These are phyloP conservation scores for Tinamus major DNA, from an alignment of 2,797 vertebrate genomes.

Conservation along the genomic window DNA sequence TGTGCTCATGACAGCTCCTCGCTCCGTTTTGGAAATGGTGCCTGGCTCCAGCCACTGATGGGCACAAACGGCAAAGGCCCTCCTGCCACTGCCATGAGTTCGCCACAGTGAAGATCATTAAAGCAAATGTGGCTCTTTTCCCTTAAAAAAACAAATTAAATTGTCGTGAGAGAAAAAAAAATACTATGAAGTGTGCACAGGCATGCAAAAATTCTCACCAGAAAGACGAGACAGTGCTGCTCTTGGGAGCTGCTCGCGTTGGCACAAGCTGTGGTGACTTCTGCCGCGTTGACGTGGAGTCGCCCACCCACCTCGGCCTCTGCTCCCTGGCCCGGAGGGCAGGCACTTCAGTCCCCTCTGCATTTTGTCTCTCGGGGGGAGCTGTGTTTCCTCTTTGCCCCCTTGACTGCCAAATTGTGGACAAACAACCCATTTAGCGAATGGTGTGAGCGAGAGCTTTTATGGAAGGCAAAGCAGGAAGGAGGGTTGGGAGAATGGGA, in stretches of 20 bases:
- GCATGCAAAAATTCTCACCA: neutral
- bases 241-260: constrained; percentile 40
- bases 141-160: constrained; percentile 3
- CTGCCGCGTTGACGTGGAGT: too few species aligned
- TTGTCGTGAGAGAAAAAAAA: neutral
- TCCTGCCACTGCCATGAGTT: neutral
- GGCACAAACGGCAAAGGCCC: constrained; percentile 27
- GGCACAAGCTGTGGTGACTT: neutral
- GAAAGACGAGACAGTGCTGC: neutral
- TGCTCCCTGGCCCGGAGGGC: neutral
- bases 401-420: neutral
- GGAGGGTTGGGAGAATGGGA: neutral
- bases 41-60: neutral
- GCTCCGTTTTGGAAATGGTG: too few species aligned
- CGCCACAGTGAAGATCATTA: constrained; percentile 6
- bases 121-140: neutral
- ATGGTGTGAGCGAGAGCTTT: neutral
- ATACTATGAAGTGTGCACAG: neutral
- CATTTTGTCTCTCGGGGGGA: neutral
- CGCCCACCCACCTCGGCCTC: neutral
- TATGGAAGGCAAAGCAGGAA: neutral
- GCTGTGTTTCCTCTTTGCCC: neutral
- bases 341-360: neutral
- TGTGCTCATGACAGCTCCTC: too few species aligned
- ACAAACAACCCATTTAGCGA: neutral